A percentile compares a stretch with the other conserved stretches of the same genome.
phyloP scores from a whole-genome alignment of 2,797 vertebrate genomes.

The Aplochiton taeniatus region DNA sequence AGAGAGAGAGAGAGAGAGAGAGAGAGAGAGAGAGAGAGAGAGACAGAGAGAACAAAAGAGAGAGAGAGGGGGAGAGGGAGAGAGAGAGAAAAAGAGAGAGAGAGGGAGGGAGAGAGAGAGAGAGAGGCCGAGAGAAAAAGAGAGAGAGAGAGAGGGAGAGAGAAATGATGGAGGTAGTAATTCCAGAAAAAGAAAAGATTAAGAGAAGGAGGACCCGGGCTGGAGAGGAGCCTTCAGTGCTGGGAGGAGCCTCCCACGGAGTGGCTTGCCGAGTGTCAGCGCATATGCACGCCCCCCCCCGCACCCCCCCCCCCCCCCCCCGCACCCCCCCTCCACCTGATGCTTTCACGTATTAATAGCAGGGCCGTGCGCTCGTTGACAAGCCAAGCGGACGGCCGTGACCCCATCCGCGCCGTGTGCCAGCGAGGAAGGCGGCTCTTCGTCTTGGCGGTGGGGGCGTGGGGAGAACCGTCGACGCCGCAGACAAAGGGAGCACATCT shows the following conservation, averaged over 20 bases:
- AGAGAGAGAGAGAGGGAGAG: constrained; percentile 11
- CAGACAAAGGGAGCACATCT: too few species aligned
- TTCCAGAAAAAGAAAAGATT: constrained; percentile 9
- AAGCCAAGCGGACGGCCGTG: background rate
- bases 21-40: constrained; percentile 15
- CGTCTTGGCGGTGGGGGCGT: too few species aligned
- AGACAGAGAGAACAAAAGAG: too few species aligned
- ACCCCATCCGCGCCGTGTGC: background rate
- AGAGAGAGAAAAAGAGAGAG: constrained; percentile 36
- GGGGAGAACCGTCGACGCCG: too few species aligned
- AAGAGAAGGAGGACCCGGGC: constrained; percentile 14
- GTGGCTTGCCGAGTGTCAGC: background rate
- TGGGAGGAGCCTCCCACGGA: background rate
- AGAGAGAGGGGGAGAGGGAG: constrained; percentile 28
- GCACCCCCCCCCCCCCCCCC: too few species aligned
- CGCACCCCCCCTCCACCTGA: too few species aligned
- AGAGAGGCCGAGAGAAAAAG: constrained; percentile 11
- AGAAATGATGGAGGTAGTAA: background rate
- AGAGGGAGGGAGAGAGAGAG: constrained; percentile 10
- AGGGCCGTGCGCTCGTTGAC: background rate
- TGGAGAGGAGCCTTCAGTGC: background rate
- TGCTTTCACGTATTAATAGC: background rate
- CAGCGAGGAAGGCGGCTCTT: background rate
- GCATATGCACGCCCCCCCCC: background rate
- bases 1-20: constrained; percentile 6